These are phyloP conservation scores for Discoglossus pictus DNA, from an alignment of 2,797 vertebrate genomes.

Conservation along the genomic window DNA sequence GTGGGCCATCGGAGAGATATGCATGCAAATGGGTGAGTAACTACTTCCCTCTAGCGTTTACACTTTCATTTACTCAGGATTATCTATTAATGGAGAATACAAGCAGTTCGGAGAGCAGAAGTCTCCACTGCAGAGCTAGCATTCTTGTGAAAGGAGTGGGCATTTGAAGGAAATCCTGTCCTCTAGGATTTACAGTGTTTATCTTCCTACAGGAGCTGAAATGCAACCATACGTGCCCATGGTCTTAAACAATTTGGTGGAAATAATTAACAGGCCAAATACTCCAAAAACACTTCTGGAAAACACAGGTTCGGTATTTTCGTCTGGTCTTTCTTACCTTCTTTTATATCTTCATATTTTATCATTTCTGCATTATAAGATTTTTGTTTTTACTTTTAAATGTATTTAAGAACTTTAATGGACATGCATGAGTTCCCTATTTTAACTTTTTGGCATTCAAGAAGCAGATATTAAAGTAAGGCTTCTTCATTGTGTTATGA, in stretches of 20 bases:
- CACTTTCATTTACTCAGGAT: neutral
- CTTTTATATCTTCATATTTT: neutral
- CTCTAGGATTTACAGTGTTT: neutral
- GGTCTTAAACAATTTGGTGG: slow-evolving; percentile 89
- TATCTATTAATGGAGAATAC: no score
- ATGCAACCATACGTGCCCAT: slow-evolving; percentile 93
- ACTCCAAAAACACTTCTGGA: slow-evolving; percentile 92
- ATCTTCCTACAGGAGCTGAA: slow-evolving; percentile 76
- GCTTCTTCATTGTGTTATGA: no score
- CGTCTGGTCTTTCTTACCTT: neutral
- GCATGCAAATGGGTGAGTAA: slow-evolving; percentile 92
- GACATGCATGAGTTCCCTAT: no score
- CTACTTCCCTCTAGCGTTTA: no score
- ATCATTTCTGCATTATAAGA: neutral
- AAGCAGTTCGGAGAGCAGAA: neutral
- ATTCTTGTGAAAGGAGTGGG: no score
- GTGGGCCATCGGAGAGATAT: slow-evolving; percentile 95
- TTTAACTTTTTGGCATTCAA: no score
- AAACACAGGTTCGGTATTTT: slow-evolving; percentile 78
- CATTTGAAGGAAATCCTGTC: neutral
- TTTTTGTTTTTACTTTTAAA: no score
- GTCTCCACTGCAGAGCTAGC: no score
- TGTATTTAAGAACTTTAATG: no score
- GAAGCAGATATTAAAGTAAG: no score
- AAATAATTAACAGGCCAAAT: slow-evolving; percentile 93